Conservation (phyloP, 1,140 invertebrate genomes). For the Anadara kagoshimensis region DNA sequence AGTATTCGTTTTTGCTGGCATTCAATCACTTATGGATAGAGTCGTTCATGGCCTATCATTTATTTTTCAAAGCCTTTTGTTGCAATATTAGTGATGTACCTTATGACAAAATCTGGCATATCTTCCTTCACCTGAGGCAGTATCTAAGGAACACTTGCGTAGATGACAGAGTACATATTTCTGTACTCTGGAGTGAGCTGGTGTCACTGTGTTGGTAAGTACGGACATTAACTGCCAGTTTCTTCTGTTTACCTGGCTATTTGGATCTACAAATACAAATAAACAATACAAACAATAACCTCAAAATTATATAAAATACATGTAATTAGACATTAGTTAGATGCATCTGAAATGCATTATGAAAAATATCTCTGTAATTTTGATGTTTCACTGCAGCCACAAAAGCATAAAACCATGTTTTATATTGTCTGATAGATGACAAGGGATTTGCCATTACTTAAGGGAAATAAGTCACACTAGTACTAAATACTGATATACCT, state of each 20-base stretch:
- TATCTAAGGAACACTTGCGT: constrained; percentile 90
- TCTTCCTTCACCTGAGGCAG: constrained; percentile 93
- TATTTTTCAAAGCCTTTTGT: not conserved
- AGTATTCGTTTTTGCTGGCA: no score
- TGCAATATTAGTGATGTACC: constrained; percentile 73
- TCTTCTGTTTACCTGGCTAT: constrained; percentile 88
- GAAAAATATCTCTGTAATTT: no score
- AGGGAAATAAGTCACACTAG: no score
- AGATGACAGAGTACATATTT: constrained; percentile 94
- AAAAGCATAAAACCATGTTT: no score
- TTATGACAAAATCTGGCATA: constrained; percentile 95
- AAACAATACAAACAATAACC: not conserved
- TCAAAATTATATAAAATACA: not conserved
- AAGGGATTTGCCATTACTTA: no score
- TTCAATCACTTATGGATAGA: no score
- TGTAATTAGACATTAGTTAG: no score
- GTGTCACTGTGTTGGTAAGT: constrained; percentile 90
- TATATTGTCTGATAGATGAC: no score
- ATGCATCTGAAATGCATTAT: no score
- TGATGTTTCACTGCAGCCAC: no score
- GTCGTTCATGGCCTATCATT: no score
- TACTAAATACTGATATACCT: no score
- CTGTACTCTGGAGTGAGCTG: constrained; percentile 86
- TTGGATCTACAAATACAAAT: constrained; percentile 84
- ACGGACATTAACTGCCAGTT: constrained; percentile 95